These are phyloP conservation scores for Hemiprocne comata DNA, from an alignment of 2,113 vertebrate species.

Conservation along the genomic window DNA sequence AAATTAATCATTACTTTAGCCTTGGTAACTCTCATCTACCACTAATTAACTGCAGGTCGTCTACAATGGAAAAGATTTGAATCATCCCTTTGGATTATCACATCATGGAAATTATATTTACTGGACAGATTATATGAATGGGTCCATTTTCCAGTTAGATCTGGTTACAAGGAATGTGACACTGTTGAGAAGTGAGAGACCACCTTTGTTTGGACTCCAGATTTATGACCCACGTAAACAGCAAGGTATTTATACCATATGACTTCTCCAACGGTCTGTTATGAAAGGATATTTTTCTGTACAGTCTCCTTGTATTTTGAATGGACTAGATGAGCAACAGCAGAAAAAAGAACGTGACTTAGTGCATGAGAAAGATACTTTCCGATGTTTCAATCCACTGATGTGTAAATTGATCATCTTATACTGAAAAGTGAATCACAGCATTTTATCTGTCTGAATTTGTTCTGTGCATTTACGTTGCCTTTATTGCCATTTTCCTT, in stretches of 20 bases:
- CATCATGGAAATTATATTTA: conserved; percentile 91
- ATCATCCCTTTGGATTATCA: conserved; percentile 96
- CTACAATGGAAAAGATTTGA: conserved; percentile 94
- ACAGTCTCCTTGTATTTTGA: neutral
- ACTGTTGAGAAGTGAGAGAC: conserved; percentile 89
- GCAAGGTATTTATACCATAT: conserved; percentile 81
- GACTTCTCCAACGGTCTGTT: neutral
- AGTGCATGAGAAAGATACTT: neutral
- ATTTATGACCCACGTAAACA: conserved; percentile 94
- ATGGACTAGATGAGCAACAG: neutral
- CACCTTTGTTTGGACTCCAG: conserved; percentile 92
- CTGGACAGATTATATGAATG: conserved; percentile 99
- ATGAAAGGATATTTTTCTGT: neutral
- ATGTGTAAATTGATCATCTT: neutral
- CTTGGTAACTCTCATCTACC: neutral
- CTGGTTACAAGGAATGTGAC: conserved; percentile 87
- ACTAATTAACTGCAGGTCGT: conserved; percentile 83
- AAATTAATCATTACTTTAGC: neutral
- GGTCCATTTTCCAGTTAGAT: conserved; percentile 95
- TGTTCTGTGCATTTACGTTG: neutral
- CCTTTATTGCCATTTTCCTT: neutral
- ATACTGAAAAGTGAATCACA: neutral
- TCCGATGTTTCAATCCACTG: neutral
- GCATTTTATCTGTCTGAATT: neutral
- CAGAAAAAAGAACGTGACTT: neutral